Conservation (phyloP, 2,113 vertebrate genomes). For the Entomyzon cyanotis region DNA sequence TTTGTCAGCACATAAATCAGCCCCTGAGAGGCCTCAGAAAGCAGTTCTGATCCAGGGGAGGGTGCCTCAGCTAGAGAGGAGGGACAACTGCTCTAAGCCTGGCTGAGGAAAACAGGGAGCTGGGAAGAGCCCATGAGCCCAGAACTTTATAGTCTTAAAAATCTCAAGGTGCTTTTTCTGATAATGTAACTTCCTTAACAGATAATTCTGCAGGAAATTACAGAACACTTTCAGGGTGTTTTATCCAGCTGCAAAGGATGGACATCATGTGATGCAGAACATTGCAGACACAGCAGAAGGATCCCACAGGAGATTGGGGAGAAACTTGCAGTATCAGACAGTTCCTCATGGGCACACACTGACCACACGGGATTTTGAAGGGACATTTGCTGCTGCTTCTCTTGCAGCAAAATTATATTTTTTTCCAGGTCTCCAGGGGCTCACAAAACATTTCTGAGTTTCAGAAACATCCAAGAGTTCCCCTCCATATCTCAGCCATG, state of each 20-base stretch:
- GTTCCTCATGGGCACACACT: not conserved
- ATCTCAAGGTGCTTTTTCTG: not conserved
- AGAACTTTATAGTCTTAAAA: not conserved
- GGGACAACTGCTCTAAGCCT: not conserved
- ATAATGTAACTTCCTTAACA: not conserved
- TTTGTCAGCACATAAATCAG: constrained; percentile 45
- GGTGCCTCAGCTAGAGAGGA: not conserved
- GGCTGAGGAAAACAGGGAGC: not conserved
- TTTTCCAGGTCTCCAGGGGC: not conserved
- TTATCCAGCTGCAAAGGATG: not conserved
- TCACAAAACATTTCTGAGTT: not conserved
- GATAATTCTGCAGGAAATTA: not conserved
- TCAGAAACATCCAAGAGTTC: not conserved
- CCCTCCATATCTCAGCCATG: not conserved
- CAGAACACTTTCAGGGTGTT: not conserved
- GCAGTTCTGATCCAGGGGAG: not conserved
- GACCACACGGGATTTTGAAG: not conserved
- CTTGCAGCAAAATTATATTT: not conserved
- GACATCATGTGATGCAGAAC: not conserved
- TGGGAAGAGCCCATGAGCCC: not conserved
- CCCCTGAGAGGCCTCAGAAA: not conserved
- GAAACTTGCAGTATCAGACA: not conserved
- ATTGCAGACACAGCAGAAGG: not conserved
- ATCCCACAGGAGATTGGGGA: not conserved
- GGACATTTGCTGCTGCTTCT: not conserved